Conservation (phyloP, 2,797 vertebrate genomes). For the Megaceryle alcyon region DNA sequence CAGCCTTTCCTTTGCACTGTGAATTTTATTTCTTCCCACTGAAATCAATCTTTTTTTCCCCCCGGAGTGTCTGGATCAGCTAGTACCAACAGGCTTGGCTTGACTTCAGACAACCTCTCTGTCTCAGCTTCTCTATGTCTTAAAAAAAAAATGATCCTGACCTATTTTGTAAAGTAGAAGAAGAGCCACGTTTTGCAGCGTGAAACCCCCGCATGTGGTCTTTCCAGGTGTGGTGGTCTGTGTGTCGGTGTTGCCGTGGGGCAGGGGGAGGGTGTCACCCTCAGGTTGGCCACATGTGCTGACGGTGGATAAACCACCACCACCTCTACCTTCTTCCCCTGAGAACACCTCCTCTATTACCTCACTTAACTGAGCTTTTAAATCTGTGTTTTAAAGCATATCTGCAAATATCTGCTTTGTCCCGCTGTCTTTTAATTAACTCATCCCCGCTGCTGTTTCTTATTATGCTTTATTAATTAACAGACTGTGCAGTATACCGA, state of each 20-base stretch:
- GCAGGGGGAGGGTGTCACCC: accelerated
- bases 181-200: accelerated
- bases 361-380: not conserved
- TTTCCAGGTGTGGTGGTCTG: accelerated
- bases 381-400: not conserved
- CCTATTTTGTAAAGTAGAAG: not conserved
- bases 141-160: not conserved
- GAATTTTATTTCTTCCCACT: not conserved
- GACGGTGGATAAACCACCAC: not conserved
- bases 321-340: not conserved
- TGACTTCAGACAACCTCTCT: not conserved
- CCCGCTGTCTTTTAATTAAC: constrained; percentile 45
- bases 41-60: not conserved
- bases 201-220: accelerated
- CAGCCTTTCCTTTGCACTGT: not conserved
- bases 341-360: not conserved
- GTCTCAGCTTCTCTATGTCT: not conserved
- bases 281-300: not conserved
- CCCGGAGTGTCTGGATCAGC: not conserved
- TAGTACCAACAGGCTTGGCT: not conserved
- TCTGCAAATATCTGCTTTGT: not conserved
- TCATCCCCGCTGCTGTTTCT: not conserved
- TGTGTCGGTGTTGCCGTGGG: not conserved
- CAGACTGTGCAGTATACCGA: not conserved
- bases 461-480: constrained; percentile 45